Evolutionary conservation across 2,888 invertebrate genomes (phyloP), one percentile per base, ranked within the genome.

Genomic region (Eupithecia subfuscata): DNA sequence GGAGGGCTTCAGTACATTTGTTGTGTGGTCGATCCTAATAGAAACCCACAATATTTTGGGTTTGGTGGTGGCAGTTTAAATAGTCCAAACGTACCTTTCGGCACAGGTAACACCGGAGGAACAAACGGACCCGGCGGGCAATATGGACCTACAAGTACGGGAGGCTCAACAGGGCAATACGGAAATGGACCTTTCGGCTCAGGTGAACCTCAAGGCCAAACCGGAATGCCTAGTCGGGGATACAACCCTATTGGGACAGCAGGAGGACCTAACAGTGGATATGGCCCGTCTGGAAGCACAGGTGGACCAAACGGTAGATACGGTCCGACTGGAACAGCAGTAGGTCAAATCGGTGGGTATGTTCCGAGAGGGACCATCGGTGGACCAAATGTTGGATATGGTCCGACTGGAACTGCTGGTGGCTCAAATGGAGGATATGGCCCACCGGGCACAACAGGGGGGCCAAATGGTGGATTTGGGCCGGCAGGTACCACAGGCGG

Each of bases 1-100:
- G 84, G 85, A 67, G 89, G 88, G 30, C 75, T 82, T 11, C 83
- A 84, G 48, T 89, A 87, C 77, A 86, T 85, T 75, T 89, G 89
- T 73, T 89, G 89, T 79, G 84, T 86, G 52, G 82, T 84, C 7
- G 84, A 84, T 40, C 84, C 87, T 11, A 83, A 82, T 69, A 83
- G 82, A 64, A 82, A 82, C 76, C 83, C 81, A 48, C 83, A 83
- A 77, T 83, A 81, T 71, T 78, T 78, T 34, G 77, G 72, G 52
- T 77, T 80, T 69, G 80, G 76, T 64, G 78, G 79, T 65, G 71
- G 75, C 30, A 73, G 65, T 70, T 75, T 69, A 37, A 74, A 71
- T 65, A 52, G 37, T 52, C 65, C 74, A 18, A 75, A 69, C 30
- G n/a, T 45, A 9, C 73, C 76, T 22, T 65, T 68, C 37, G 73